Evolutionary conservation across 1,140 invertebrate species (phyloP).

Genomic region (silkworm (Bombyx mori)): DNA sequence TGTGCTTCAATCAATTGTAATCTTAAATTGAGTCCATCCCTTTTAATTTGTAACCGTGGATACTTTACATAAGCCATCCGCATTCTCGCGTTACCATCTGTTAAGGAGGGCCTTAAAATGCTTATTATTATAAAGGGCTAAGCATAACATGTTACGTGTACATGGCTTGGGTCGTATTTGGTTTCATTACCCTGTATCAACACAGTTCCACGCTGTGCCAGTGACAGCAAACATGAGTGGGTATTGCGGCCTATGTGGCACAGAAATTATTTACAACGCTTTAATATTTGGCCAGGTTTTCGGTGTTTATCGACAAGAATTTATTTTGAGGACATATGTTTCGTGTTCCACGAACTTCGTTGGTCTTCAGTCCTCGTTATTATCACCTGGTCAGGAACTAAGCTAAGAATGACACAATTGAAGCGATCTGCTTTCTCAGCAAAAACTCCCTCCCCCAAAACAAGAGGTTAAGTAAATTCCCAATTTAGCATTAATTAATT

Average conservation of each 20-base stretch:
- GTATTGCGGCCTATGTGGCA: constrained; percentile 14
- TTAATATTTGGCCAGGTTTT: constrained; percentile 20
- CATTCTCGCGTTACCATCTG: neutral
- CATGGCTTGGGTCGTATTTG: constrained; percentile 13
- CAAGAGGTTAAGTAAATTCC: no score
- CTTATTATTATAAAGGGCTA: constrained; percentile 9
- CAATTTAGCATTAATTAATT: no score
- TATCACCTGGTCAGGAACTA: no score
- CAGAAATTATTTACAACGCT: constrained; percentile 20
- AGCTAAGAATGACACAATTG: no score
- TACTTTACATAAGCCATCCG: no score
- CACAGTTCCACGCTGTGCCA: constrained; percentile 11
- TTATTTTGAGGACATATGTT: neutral
- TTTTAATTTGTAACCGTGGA: no score
- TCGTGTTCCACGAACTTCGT: no score
- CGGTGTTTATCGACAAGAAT: constrained; percentile 13
- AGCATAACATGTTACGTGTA: constrained; percentile 12
- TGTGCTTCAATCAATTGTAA: no score
- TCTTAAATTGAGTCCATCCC: no score
- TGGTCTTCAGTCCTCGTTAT: no score
- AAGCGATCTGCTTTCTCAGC: no score
- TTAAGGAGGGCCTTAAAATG: neutral
- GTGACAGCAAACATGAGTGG: constrained; percentile 17
- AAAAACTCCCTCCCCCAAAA: no score
- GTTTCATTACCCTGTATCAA: constrained; percentile 24